Base-by-base conservation (phyloP, 1,140 invertebrate species). In the Drosophila pseudoananassae region DNA sequence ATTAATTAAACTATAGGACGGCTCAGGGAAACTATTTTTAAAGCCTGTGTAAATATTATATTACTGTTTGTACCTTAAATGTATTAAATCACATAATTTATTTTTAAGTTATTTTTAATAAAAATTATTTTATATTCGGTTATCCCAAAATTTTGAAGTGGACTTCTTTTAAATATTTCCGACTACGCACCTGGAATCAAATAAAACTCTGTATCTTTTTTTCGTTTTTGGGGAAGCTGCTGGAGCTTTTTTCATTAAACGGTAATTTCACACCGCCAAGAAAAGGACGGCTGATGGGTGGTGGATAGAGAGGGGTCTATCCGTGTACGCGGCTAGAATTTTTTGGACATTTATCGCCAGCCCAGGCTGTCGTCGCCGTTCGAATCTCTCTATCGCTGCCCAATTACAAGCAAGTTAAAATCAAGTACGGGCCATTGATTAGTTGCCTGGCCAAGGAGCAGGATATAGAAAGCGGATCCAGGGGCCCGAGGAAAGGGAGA, bases 321-420 rank as follows among this genome's bases (percentile, higher is more conserved):
- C 9, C 33, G 33, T 8, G 82, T 81, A 85, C 81, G 81, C 81
- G 77, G 45, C 25, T 87, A 59, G 82, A 84, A 87, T 85, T 87
- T 85, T 80, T 85, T 33, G 73, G 82, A 81, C 81, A 85, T 85
- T 81, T 85, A 87, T 78, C 82, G 81, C 64, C 73, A 31, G 23
- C 70, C 29, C 63, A 9, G 29, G 17, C 69, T 80, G 78, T 80
- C 77, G 78, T 66, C 72, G 52, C 55, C 33, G 7, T 23, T 78
- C 52, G 56, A 54, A 74, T 71, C 78, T 63, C 72, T 82, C 57
- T 65, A 80, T 69, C 81, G 81, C 51, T 74, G 82, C 82, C 81
- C 81, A 85, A 87, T 85, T 85, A 85, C 81, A 87, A 85, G 73
- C 82, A 87, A 85, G 81, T 87, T 87, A 85, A 85, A 87, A 87